phyloP scores from a whole-genome alignment of 2,113 vertebrate genomes.

The Urocolius indicus region DNA sequence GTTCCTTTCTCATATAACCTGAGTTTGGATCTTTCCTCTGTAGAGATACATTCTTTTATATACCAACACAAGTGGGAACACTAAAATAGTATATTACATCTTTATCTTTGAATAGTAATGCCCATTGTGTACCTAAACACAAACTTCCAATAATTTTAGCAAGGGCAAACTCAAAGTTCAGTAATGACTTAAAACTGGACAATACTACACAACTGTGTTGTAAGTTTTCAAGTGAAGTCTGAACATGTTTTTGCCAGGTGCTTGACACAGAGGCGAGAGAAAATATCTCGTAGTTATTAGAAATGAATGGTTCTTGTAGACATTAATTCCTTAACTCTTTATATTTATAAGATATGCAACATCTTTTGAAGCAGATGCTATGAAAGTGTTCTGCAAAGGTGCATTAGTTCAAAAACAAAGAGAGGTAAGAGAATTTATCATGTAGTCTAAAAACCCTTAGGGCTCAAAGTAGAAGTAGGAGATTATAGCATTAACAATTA shows the following conservation, averaged over 20 bases:
- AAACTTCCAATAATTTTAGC: neutral
- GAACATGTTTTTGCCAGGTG: conserved; percentile 7
- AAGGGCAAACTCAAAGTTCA: neutral
- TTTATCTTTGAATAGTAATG: neutral
- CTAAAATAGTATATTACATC: neutral
- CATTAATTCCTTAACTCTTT: neutral
- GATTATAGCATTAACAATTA: neutral
- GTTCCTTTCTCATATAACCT: neutral
- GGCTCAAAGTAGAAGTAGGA: neutral
- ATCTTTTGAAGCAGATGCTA: neutral
- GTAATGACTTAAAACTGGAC: neutral
- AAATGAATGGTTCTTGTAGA: neutral
- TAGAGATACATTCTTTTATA: neutral
- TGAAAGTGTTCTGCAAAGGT: neutral
- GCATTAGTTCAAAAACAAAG: neutral
- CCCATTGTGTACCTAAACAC: neutral
- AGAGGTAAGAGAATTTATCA: neutral
- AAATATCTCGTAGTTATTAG: neutral
- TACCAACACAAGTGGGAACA: neutral
- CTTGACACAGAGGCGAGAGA: neutral
- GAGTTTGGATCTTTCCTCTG: neutral
- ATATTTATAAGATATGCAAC: too few species aligned
- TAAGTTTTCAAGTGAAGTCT: neutral
- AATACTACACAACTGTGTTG: neutral
- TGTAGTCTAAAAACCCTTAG: neutral